A percentile compares a stretch with the other conserved stretches of the same genome.
These are phyloP conservation scores for Poecilia latipinna DNA, from an alignment of 2,113 vertebrate species.

Conservation along the genomic window DNA sequence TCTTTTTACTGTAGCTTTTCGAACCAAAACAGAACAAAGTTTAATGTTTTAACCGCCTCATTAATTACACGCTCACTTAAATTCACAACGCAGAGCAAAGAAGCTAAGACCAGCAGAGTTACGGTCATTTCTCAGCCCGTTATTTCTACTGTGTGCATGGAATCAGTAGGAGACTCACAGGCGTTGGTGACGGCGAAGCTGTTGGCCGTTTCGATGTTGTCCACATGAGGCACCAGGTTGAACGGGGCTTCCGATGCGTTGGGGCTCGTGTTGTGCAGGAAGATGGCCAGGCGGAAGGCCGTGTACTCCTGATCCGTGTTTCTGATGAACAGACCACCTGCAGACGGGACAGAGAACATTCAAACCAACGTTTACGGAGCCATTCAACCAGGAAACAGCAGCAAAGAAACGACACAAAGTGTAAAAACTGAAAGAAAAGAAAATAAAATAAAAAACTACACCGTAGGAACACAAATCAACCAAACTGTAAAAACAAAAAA, in stretches of 20 bases:
- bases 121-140: neutral
- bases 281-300: slow-evolving; percentile 97
- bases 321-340: slow-evolving; percentile 98
- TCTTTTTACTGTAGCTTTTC: too few relatives aligned
- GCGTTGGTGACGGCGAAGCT: slow-evolving; percentile 99
- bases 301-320: slow-evolving; percentile 99
- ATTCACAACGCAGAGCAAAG: neutral
- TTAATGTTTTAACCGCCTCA: neutral
- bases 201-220: slow-evolving; percentile 99
- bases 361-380: neutral
- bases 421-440: too few relatives aligned
- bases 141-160: neutral
- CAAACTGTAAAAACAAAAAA: too few relatives aligned
- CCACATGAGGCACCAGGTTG: slow-evolving; percentile 99
- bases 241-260: slow-evolving; percentile 98
- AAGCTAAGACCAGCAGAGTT: neutral
- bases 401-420: neutral
- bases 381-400: neutral
- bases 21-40: neutral
- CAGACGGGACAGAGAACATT: neutral
- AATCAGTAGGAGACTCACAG: slow-evolving; percentile 86
- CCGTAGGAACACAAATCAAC: too few relatives aligned
- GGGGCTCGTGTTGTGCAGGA: slow-evolving; percentile 99
- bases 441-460: too few relatives aligned
- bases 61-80: neutral